Evolutionary conservation across 1,140 invertebrate species (phyloP).

Genomic region (Gryon sp.): DNA sequence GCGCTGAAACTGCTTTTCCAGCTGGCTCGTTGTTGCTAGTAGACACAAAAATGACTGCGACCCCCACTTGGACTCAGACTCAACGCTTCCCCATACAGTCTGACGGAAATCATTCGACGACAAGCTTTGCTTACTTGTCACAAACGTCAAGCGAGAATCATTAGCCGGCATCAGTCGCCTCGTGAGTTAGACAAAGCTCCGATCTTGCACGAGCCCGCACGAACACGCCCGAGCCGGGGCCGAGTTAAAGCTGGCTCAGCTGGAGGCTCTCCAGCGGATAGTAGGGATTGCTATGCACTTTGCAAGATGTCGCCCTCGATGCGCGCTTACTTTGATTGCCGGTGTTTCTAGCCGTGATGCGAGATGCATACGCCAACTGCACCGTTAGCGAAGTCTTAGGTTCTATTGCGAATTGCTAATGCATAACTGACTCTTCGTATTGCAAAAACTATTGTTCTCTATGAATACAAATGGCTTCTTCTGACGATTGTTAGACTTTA

Average conservation of each 20-base stretch:
- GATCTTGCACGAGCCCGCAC: slow-evolving; percentile 3
- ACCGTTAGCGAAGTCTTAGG: too few relatives aligned
- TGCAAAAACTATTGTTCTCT: too few relatives aligned
- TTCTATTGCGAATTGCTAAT: too few relatives aligned
- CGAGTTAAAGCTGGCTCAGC: slow-evolving; percentile 38
- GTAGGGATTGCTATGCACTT: neutral
- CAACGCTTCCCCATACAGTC: neutral
- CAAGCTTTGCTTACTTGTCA: neutral
- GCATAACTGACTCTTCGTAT: too few relatives aligned
- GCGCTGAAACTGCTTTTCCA: neutral
- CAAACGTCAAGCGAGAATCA: slow-evolving; percentile 14
- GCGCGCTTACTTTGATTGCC: too few relatives aligned
- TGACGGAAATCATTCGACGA: neutral
- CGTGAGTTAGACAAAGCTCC: slow-evolving; percentile 44
- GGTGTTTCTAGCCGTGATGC: too few relatives aligned
- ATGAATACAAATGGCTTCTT: too few relatives aligned
- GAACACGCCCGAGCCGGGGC: slow-evolving; percentile 1
- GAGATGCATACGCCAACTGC: too few relatives aligned
- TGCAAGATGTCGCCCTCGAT: slow-evolving; percentile 5
- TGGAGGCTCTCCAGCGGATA: neutral
- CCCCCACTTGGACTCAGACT: neutral
- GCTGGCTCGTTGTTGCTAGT: neutral
- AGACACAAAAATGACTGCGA: neutral
- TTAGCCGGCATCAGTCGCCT: slow-evolving; percentile 25
- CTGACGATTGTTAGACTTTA: too few relatives aligned